Conservation (phyloP, 23 tunicate species). For the Styela clava region DNA sequence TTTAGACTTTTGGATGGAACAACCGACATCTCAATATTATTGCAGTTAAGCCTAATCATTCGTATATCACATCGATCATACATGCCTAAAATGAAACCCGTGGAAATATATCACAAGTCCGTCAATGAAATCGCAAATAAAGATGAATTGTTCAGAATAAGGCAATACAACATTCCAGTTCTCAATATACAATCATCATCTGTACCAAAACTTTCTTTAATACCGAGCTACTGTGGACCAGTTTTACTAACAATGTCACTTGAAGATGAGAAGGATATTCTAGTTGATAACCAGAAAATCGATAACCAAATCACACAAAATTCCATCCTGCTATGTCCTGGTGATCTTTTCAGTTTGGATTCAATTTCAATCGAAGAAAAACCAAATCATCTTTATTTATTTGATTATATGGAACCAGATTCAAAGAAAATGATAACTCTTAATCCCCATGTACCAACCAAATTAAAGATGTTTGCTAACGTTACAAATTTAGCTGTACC, state of each 20-base stretch:
- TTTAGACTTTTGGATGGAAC: not conserved
- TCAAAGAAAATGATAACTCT: not conserved
- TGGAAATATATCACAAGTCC: not conserved
- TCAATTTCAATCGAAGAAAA: not conserved
- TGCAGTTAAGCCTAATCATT: not conserved
- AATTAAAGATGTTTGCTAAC: not conserved
- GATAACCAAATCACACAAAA: not conserved
- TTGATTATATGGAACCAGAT: not conserved
- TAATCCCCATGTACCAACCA: not conserved
- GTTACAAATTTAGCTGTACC: not conserved
- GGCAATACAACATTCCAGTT: slow-evolving; percentile 6
- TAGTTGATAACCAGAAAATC: not conserved
- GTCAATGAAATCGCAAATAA: not conserved
- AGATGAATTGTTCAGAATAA: slow-evolving; percentile 15
- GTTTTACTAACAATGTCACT: not conserved
- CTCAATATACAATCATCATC: slow-evolving; percentile 3
- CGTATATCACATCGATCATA: not conserved
- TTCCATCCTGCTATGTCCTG: not conserved
- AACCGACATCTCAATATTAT: not conserved
- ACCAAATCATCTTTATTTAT: not conserved
- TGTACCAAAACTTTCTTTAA: not conserved
- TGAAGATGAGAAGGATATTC: slow-evolving; percentile 11
- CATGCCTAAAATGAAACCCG: not conserved
- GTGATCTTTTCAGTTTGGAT: not conserved
- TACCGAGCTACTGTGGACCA: slow-evolving; percentile 1